Conservation (phyloP, 2,113 vertebrate species). For the Marmota flaviventris region DNA sequence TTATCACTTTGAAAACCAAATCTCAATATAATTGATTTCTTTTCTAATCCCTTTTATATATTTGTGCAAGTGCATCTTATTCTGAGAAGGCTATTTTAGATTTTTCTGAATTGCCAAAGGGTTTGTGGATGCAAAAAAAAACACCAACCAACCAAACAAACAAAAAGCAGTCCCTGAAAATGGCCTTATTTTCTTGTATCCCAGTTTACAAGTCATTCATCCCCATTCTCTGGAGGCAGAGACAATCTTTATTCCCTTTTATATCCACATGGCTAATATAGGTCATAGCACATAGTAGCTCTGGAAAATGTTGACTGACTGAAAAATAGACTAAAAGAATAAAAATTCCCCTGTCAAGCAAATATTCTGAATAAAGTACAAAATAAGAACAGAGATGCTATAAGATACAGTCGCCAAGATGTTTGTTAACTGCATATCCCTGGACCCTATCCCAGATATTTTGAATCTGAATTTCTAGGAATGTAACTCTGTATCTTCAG, state of each 20-base stretch:
- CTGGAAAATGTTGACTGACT: background rate
- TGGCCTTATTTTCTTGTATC: background rate
- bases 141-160: too few species aligned
- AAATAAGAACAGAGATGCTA: background rate
- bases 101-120: background rate
- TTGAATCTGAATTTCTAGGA: background rate
- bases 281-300: background rate
- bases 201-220: background rate
- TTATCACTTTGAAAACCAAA: background rate
- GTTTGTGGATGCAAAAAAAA: background rate
- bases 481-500: background rate
- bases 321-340: background rate
- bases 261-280: background rate
- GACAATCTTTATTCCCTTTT: background rate
- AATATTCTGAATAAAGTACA: background rate
- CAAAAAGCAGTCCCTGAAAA: background rate
- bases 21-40: background rate
- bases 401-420: background rate
- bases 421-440: background rate
- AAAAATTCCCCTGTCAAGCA: background rate
- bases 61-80: background rate
- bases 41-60: background rate
- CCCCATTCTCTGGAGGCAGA: background rate
- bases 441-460: background rate
- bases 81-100: background rate